Evolutionary conservation across 1,140 invertebrate genomes (phyloP).

Genomic region (Myzus persicae): DNA sequence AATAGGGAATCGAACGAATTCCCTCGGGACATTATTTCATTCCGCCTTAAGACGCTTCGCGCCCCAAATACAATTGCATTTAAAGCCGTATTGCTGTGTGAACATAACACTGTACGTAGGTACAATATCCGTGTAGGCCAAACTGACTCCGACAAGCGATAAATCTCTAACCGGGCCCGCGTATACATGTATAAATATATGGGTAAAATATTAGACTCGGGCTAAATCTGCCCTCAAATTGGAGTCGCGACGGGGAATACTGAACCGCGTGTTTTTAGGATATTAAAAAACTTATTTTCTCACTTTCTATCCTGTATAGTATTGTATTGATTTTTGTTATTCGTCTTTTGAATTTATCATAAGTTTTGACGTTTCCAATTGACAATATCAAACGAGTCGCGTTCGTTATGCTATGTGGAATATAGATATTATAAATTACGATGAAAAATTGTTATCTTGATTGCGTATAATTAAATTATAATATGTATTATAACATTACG

Average conservation of each 20-base stretch:
- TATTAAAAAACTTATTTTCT: not conserved
- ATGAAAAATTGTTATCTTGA: not conserved
- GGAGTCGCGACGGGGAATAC: no score
- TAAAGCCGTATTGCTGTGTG: not conserved
- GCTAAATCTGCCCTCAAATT: not conserved
- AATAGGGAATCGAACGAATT: not conserved
- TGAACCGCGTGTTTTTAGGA: not conserved
- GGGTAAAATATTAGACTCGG: not conserved
- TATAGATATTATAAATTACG: not conserved
- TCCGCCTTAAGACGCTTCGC: not conserved
- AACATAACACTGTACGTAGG: not conserved
- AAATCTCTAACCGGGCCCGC: not conserved
- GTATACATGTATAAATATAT: not conserved
- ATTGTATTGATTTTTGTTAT: not conserved
- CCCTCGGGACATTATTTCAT: not conserved
- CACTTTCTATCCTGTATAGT: not conserved
- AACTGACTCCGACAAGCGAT: not conserved
- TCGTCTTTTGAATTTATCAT: not conserved
- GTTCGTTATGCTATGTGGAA: not conserved
- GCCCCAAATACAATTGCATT: constrained; percentile 25
- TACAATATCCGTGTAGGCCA: not conserved
- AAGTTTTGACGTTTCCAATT: not conserved
- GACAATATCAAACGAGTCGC: not conserved
- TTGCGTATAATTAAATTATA: not conserved
- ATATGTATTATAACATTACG: not conserved